Conservation (phyloP, 1,140 invertebrate species). For the Zelostemma sp. region DNA sequence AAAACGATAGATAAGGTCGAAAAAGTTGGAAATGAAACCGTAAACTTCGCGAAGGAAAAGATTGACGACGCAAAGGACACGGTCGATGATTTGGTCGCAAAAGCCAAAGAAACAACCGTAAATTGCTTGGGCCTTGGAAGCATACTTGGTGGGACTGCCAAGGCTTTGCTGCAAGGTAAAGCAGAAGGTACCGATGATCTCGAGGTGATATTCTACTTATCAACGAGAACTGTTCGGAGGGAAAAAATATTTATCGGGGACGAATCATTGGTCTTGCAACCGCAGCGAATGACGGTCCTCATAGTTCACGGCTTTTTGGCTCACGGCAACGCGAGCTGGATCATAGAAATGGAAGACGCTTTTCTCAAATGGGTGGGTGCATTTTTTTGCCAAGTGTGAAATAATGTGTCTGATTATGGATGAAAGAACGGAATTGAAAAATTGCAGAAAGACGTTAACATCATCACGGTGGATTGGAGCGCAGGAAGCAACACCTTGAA, state of each 20-base stretch:
- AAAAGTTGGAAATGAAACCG: too few species aligned
- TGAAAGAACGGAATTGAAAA: background rate
- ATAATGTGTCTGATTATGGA: constrained; percentile 5
- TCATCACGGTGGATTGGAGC: constrained; percentile 74
- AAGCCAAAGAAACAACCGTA: too few species aligned
- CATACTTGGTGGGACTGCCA: constrained; percentile 10
- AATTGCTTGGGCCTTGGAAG: constrained; percentile 32
- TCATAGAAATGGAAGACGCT: constrained; percentile 68
- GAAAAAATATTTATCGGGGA: constrained; percentile 58
- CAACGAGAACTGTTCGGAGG: constrained; percentile 51
- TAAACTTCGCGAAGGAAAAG: too few species aligned
- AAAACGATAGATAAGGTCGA: too few species aligned
- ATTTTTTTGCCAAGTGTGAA: too few species aligned
- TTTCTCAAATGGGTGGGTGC: constrained; percentile 69
- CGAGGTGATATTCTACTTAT: constrained; percentile 59
- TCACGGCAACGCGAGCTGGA: constrained; percentile 70
- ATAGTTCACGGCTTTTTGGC: constrained; percentile 75
- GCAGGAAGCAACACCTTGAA: constrained; percentile 73
- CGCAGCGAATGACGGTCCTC: constrained; percentile 67
- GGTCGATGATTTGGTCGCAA: too few species aligned
- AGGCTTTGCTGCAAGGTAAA: constrained; percentile 20
- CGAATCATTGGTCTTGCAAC: constrained; percentile 73
- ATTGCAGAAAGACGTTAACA: constrained; percentile 70
- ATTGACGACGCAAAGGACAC: too few species aligned
- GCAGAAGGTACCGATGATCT: constrained; percentile 40